Base-by-base conservation (phyloP, 2,888 invertebrate genomes). In the Plebejus argus region DNA sequence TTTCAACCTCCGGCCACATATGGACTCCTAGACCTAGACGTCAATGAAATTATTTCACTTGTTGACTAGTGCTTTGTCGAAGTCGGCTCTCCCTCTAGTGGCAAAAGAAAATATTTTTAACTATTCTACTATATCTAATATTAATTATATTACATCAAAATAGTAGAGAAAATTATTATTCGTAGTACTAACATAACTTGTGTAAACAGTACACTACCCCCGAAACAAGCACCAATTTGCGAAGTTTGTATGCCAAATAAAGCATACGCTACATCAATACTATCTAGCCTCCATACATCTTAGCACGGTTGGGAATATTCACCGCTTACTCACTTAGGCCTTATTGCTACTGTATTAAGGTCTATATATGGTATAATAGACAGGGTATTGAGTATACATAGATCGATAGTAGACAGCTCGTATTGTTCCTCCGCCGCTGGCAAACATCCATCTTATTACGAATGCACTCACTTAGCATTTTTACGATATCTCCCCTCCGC, bases 391-490 rank as follows among this genome's bases (percentile, higher is more conserved):
- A 66, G 15, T 18, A 28, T 33, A 18, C 23, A 61, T 20, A 28
- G 66, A 66, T 66, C 66, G 66, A 66, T 66, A 28, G 66, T 28
- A 28, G 66, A 66, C 66, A 66, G 28, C 28, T 66, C 28, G 15
- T 33, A 66, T 66, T 66, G 71, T 71, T 71, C 71, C 35, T 39
- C 7, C 71, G 72, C 72, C 45, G 72, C 49, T 72, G 72, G 72
- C 72, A 72, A 72, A 23, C 72, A 72, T 72, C 72, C 72, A 72
- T 72, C 72, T 72, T 72, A 72, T 72, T 72, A 72, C 72, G 20
- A 72, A 72, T 72, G 72, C 72, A 72, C 72, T 72, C 49, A 72
- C 72, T 72, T 72, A 72, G 72, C 72, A 72, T 72, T 72, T 72
- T 72, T 72, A 72, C 72, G 72, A 45, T 72, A 72, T 39, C 39